Conservation (phyloP, 37 sponge, comb jelly and placozoan species). For the Mnemiopsis leidyi region DNA sequence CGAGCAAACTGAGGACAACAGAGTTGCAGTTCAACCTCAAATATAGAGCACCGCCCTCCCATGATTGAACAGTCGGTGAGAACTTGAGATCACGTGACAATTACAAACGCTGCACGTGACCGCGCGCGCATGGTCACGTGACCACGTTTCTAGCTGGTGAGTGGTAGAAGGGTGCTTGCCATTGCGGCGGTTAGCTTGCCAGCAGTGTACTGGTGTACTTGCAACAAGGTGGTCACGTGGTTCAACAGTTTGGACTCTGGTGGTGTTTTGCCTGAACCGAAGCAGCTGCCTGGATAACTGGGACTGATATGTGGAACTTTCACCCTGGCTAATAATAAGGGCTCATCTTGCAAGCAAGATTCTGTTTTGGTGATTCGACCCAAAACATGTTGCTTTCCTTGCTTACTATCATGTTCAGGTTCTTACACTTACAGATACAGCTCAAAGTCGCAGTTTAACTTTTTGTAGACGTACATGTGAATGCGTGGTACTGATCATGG, state of each 20-base stretch:
- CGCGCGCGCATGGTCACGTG: background rate
- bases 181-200: background rate
- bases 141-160: background rate
- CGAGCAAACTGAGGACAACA: background rate
- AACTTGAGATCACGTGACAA: constrained; percentile 4
- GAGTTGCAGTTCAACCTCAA: background rate
- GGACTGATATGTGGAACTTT: background rate
- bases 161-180: background rate
- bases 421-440: no score
- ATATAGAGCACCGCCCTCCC: background rate
- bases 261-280: background rate
- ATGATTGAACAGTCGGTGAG: constrained; percentile 15
- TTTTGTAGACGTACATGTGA: no score
- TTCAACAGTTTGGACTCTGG: background rate
- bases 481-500: no score
- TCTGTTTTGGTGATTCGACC: background rate
- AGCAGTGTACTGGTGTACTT: background rate
- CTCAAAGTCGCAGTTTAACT: no score
- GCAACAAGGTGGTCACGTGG: background rate
- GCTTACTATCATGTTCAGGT: background rate
- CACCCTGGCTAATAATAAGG: background rate
- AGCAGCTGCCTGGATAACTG: background rate
- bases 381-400: background rate
- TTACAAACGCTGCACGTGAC: background rate
- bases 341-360: background rate